These are phyloP conservation scores for Hydrozoanthus gracilis DNA, from an alignment of 92 coral and sea anemone genomes.

Conservation along the genomic window DNA sequence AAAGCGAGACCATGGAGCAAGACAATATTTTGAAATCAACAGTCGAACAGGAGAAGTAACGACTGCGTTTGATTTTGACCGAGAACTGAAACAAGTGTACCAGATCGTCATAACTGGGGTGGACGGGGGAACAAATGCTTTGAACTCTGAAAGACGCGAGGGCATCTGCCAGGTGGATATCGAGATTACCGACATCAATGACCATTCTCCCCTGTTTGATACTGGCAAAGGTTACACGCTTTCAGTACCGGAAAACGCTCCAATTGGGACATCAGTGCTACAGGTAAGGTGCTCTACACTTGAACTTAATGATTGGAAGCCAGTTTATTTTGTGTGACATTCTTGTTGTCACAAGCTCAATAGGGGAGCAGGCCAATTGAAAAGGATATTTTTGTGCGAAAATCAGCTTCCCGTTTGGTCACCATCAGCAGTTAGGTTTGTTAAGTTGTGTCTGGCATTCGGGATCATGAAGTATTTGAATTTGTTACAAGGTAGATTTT, in stretches of 20 bases:
- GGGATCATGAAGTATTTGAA: no score
- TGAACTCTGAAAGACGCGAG: conserved; percentile 80
- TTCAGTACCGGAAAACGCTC: conserved; percentile 65
- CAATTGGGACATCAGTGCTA: conserved; percentile 4
- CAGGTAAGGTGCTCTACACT: neutral
- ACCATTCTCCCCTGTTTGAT: conserved; percentile 80
- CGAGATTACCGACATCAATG: conserved; percentile 82
- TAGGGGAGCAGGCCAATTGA: no score
- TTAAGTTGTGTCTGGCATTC: no score
- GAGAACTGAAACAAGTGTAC: conserved; percentile 70
- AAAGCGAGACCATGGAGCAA: conserved; percentile 58
- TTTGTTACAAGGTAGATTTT: no score
- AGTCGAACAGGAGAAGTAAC: conserved; percentile 79
- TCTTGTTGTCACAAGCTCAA: no score
- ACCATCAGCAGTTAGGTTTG: no score
- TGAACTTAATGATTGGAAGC: no score
- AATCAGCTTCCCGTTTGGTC: no score
- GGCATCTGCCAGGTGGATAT: conserved; percentile 91
- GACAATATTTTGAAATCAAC: conserved; percentile 70
- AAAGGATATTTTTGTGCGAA: no score
- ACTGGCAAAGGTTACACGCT: conserved; percentile 63
- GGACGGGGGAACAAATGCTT: conserved; percentile 76
- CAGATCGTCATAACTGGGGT: conserved; percentile 65
- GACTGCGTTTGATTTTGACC: conserved; percentile 79
- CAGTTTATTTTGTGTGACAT: no score